A percentile compares a stretch with the other conserved stretches of the same genome.
These are phyloP conservation scores for Acanthoscelides obtectus DNA, from an alignment of 2,888 invertebrate genomes.

Conservation along the genomic window DNA sequence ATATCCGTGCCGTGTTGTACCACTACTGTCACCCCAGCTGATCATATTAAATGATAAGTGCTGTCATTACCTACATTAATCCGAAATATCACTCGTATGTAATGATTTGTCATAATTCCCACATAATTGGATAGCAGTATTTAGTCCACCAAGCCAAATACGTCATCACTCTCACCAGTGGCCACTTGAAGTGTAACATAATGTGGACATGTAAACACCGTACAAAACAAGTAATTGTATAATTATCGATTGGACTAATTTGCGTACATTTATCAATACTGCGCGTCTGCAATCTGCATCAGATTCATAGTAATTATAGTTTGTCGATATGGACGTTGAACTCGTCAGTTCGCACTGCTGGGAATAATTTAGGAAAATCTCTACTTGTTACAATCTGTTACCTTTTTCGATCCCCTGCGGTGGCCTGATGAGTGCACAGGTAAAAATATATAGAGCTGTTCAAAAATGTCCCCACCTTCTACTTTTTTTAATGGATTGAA, in stretches of 20 bases:
- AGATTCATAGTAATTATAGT: not conserved
- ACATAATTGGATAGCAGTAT: not conserved
- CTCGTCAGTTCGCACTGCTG: not conserved
- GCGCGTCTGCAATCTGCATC: not conserved
- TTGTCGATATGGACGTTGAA: not conserved
- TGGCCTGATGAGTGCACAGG: too few relatives aligned
- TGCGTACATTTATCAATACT: not conserved
- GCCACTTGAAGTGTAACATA: not conserved
- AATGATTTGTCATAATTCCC: too few relatives aligned
- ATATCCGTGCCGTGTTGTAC: too few relatives aligned
- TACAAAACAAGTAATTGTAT: not conserved
- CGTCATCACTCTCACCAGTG: not conserved
- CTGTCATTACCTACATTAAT: too few relatives aligned
- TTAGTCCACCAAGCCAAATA: not conserved
- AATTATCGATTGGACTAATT: not conserved
- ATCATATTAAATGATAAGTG: too few relatives aligned
- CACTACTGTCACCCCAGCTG: too few relatives aligned
- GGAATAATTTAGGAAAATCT: not conserved
- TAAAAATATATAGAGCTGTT: too few relatives aligned
- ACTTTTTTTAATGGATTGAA: too few relatives aligned
- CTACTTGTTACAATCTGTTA: not conserved
- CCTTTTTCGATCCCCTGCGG: not conserved
- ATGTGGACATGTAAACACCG: not conserved
- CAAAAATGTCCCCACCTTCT: too few relatives aligned
- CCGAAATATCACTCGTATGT: too few relatives aligned